Conservation (phyloP, 2,113 vertebrate genomes). For the Megaceryle torquata region DNA sequence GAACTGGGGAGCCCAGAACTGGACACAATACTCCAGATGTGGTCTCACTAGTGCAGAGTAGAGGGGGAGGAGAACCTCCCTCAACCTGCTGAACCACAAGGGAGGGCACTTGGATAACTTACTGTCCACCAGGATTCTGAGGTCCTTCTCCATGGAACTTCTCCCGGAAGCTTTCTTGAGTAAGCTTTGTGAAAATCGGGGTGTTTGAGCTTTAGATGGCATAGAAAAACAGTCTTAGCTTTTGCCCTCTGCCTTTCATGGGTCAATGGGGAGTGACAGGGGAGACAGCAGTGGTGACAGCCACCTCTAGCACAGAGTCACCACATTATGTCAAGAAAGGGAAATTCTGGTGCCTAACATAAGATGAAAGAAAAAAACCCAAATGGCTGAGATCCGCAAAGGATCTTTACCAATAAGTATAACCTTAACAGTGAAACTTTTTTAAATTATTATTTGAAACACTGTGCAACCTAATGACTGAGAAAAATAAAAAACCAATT, state of each 20-base stretch:
- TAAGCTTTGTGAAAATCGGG: neutral
- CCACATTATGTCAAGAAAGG: too few species aligned
- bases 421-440: neutral
- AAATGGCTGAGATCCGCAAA: neutral
- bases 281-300: neutral
- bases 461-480: neutral
- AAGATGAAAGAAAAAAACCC: neutral
- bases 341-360: too few species aligned
- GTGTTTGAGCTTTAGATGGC: neutral
- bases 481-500: neutral
- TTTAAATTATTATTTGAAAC: too few species aligned
- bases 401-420: neutral
- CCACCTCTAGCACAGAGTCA: neutral
- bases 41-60: too few species aligned
- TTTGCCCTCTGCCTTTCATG: neutral
- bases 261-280: neutral
- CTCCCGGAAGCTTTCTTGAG: neutral
- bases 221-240: neutral
- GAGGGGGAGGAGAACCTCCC: too few species aligned
- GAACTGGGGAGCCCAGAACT: too few species aligned
- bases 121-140: too few species aligned
- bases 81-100: too few species aligned
- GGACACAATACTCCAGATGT: too few species aligned
- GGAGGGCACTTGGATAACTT: too few species aligned
- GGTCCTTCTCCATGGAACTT: too few species aligned